These are phyloP conservation scores for Agonopterix alstromeriana DNA, from an alignment of 2,888 invertebrate species.

Conservation along the genomic window DNA sequence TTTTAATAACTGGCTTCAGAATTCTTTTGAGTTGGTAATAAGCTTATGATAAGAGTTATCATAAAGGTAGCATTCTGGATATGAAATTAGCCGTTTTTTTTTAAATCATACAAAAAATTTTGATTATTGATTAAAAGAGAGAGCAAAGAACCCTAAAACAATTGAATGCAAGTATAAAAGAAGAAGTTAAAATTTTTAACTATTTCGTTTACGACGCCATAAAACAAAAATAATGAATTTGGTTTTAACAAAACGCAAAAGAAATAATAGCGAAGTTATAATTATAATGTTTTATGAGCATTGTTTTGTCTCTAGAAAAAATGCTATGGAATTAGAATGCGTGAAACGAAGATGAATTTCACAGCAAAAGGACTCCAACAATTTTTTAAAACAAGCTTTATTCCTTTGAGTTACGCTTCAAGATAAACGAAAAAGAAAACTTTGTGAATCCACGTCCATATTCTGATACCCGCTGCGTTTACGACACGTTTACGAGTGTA, in stretches of 20 bases:
- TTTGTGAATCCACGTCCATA: conserved; percentile 22
- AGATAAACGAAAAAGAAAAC: conserved; percentile 4
- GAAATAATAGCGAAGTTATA: conserved; percentile 34
- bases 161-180: too few relatives aligned
- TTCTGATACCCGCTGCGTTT: conserved; percentile 42
- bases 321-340: conserved; percentile 45
- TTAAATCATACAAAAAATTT: too few relatives aligned
- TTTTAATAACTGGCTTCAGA: too few relatives aligned
- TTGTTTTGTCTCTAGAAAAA: conserved; percentile 46
- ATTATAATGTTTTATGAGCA: conserved; percentile 29
- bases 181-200: neutral
- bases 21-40: too few relatives aligned
- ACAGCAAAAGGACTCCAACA: neutral
- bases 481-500: conserved; percentile 48
- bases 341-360: conserved; percentile 39
- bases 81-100: too few relatives aligned
- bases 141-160: too few relatives aligned
- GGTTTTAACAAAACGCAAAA: conserved; percentile 41
- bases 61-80: too few relatives aligned
- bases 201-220: conserved; percentile 19
- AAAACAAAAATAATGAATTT: conserved; percentile 27
- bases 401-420: conserved; percentile 14
- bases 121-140: too few relatives aligned
- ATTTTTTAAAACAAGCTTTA: conserved; percentile 19
- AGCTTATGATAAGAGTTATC: too few relatives aligned